Evolutionary conservation across 2,888 invertebrate genomes (phyloP).

Genomic region (Orchesella flavescens): DNA sequence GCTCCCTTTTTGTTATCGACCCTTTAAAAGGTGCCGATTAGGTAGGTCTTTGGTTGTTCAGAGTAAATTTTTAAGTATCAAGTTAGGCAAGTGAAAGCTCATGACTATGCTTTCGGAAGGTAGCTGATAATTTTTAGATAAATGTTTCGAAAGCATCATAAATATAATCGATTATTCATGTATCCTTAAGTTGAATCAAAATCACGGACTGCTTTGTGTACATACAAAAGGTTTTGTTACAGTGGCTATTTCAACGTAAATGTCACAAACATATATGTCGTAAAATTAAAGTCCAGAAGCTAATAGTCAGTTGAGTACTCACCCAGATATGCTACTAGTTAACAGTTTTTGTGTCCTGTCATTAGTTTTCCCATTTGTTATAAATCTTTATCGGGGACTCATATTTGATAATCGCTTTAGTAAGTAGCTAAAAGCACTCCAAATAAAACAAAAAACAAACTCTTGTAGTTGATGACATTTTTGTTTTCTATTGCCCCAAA

Average conservation of each 20-base stretch:
- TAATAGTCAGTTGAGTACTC: not conserved
- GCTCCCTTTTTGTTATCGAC: not conserved
- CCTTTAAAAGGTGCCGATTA: not conserved
- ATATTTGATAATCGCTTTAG: too few species aligned
- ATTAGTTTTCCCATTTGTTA: too few species aligned
- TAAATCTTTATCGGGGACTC: too few species aligned
- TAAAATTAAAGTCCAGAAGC: slow-evolving; percentile 1
- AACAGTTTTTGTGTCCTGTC: too few species aligned
- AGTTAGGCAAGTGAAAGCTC: not conserved
- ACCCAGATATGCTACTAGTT: not conserved
- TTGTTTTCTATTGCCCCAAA: too few species aligned
- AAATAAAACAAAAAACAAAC: too few species aligned
- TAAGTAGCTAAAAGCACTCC: too few species aligned
- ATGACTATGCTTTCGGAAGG: not conserved
- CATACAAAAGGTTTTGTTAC: not conserved
- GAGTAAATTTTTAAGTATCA: too few species aligned
- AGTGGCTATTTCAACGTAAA: not conserved
- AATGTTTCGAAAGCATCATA: slow-evolving; percentile 23
- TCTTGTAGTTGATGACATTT: too few species aligned
- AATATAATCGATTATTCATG: slow-evolving; percentile 19
- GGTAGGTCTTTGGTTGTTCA: not conserved
- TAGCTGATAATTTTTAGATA: slow-evolving; percentile 1
- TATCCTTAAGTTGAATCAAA: not conserved
- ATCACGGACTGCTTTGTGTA: not conserved
- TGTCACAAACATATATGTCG: not conserved